Base-by-base conservation (phyloP, 2,888 invertebrate genomes). In the Crioceris asparagi region DNA sequence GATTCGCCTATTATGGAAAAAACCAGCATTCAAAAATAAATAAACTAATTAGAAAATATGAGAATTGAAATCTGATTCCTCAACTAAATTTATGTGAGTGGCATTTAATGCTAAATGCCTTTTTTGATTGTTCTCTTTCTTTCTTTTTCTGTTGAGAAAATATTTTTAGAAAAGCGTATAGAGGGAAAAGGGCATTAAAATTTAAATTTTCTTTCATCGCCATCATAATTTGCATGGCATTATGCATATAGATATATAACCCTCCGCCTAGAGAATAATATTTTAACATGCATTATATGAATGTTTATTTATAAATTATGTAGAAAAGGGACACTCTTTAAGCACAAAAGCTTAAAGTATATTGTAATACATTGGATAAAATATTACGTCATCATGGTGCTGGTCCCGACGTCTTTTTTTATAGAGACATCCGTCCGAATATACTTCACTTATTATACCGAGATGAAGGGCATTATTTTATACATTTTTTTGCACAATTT, bases 221-320 rank as follows among this genome's bases (percentile, higher is more conserved):
- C 54, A 53, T 54, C 53, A 56, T 55, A 59, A 60, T 60, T 60
- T 60, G 59, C 60, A 60, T 60, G 53, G 50, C 57, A 57, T 59
- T 59, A 57, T 53, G 52, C 53, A 14, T 15, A 27, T 27, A 14
- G 14, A 14, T 27, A 5, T 27, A 12, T 4, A 27, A n/a, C n/a
- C n/a, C 27, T 43, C 50, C 48, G 51, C 54, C 57, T 56, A 53
- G 56, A 56, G 58, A 59, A 60, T 57, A n/a, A n/a, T n/a, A n/a
- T n/a, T n/a, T n/a, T n/a, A 59, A 60, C 58, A 57, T 60, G 58
- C 62, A 62, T 63, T 64, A 63, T n/a, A n/a, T 62, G 63, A 63
- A 64, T 62, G 62, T 62, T 63, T 64, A 63, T 63, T 64, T 62
- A 63, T 62, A 62, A 63, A 64, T 63, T 64, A 64, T 64, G 64